Conservation (phyloP, 2,888 invertebrate species). For the Megalurothrips usitatus region DNA sequence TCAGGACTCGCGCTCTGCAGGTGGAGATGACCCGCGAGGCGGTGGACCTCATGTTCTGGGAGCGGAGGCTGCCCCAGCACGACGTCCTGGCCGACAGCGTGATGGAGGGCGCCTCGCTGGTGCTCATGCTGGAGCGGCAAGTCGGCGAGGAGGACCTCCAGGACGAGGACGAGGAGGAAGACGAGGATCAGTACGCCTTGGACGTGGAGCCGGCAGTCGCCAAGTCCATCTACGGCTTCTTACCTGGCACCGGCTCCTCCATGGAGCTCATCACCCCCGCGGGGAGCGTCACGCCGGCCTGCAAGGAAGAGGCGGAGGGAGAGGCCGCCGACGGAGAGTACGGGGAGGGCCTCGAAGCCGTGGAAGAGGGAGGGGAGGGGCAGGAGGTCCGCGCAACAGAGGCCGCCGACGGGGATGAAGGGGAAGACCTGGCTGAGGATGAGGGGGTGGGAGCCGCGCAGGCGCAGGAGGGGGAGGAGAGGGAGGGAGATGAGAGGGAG, state of each 20-base stretch:
- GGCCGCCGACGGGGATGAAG: neutral
- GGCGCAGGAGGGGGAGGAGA: neutral
- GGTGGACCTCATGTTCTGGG: slow-evolving; percentile 11
- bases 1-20: neutral
- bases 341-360: neutral
- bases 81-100: slow-evolving; percentile 3
- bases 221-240: slow-evolving; percentile 12
- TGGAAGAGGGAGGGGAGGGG: neutral
- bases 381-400: neutral
- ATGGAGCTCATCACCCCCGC: slow-evolving; percentile 2
- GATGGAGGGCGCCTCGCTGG: neutral
- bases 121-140: neutral
- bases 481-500: neutral
- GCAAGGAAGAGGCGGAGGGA: neutral
- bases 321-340: neutral
- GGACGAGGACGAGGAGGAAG: neutral
- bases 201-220: neutral
- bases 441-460: neutral
- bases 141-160: neutral
- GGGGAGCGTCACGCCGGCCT: neutral
- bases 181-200: neutral
- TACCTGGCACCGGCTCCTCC: slow-evolving; percentile 11
- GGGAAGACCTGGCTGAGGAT: neutral
- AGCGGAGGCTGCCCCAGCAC: neutral
- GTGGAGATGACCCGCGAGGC: neutral